A percentile compares a stretch with the other conserved stretches of the same genome.
Evolutionary conservation across 2,888 invertebrate genomes (phyloP).

Genomic region (Agrochola litura): DNA sequence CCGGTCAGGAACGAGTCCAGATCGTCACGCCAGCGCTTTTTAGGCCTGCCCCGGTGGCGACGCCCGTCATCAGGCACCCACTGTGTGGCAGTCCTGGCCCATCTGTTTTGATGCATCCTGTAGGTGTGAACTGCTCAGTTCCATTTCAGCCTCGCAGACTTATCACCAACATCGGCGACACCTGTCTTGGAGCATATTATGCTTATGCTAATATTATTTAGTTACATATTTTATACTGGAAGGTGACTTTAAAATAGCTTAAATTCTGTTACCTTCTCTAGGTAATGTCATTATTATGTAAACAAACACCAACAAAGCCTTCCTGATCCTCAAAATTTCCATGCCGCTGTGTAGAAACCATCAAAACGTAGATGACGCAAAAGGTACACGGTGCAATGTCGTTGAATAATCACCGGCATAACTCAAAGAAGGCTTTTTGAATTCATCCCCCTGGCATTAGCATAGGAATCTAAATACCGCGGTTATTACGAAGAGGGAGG

Average conservation of each 20-base stretch:
- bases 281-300: conserved; percentile 44
- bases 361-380: conserved; percentile 43
- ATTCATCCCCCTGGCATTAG: conserved; percentile 54
- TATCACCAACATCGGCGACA: too few relatives aligned
- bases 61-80: too few relatives aligned
- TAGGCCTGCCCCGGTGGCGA: too few relatives aligned
- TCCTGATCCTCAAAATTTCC: conserved; percentile 43
- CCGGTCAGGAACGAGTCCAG: too few relatives aligned
- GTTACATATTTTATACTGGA: not conserved
- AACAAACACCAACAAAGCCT: conserved; percentile 30
- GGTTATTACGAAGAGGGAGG: not conserved
- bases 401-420: conserved; percentile 63
- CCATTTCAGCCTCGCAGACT: too few relatives aligned
- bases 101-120: too few relatives aligned
- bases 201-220: not conserved
- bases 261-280: not conserved
- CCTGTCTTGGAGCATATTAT: not conserved
- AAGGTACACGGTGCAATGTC: conserved; percentile 40
- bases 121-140: too few relatives aligned
- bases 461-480: conserved; percentile 57
- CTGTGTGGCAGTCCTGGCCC: too few relatives aligned
- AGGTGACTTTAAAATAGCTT: not conserved
- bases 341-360: conserved; percentile 34
- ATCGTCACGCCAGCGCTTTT: too few relatives aligned
- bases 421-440: conserved; percentile 60